Conservation (phyloP, 1,140 invertebrate species). For the Cryptotermes secundus region DNA sequence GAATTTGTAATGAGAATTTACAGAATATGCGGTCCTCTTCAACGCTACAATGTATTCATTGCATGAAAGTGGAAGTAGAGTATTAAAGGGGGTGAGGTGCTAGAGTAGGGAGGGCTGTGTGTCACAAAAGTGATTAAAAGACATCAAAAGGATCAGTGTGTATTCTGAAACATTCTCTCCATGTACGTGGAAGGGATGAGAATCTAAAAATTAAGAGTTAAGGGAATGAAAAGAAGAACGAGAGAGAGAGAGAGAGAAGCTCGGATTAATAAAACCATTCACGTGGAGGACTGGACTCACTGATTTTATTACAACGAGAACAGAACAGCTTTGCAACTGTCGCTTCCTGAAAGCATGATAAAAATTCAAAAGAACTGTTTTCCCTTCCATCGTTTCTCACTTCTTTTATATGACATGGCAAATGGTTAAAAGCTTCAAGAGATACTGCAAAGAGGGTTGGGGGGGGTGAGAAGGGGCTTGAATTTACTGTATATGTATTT, state of each 20-base stretch:
- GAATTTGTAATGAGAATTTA: conserved; percentile 10
- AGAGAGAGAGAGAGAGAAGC: neutral
- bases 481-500: neutral
- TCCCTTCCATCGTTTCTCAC: neutral
- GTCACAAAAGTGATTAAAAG: conserved; percentile 19
- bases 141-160: conserved; percentile 18
- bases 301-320: conserved; percentile 18
- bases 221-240: neutral
- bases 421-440: conserved; percentile 5
- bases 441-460: neutral
- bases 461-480: neutral
- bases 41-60: neutral
- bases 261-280: conserved; percentile 6
- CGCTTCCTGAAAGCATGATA: neutral
- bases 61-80: conserved; percentile 5
- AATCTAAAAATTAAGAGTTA: neutral
- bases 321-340: conserved; percentile 3
- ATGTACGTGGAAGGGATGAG: neutral
- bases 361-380: conserved; percentile 3
- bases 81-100: neutral
- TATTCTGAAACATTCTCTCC: neutral
- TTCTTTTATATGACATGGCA: conserved; percentile 2
- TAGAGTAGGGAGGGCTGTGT: neutral
- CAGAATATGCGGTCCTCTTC: neutral
- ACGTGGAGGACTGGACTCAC: neutral